Percentiles rank a stretch among this genome's conserved stretches.
These are phyloP conservation scores for Coptodon bakossiorum DNA, from an alignment of 2,113 vertebrate species.

Conservation along the genomic window DNA sequence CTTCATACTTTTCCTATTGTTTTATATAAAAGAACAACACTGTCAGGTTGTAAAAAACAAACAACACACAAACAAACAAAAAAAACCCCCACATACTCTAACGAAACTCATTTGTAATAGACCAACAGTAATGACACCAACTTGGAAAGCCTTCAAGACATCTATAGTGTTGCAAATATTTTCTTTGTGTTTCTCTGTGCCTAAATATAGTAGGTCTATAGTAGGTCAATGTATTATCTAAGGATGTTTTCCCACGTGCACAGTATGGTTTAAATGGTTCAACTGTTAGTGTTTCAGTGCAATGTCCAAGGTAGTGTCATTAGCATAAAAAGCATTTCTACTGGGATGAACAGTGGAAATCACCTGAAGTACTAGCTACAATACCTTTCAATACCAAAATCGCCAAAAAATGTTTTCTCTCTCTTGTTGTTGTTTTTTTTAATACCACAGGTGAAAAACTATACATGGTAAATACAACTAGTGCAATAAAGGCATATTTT, in stretches of 20 bases:
- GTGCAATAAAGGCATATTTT: not conserved
- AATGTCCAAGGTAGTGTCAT: not conserved
- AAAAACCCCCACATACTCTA: accelerated
- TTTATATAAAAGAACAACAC: not conserved
- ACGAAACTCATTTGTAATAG: not conserved
- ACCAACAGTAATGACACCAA: not conserved
- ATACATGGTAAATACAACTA: not conserved
- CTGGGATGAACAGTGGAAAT: not conserved
- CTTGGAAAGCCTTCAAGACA: not conserved
- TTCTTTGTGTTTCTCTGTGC: conserved; percentile 20
- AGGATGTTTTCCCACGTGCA: not conserved
- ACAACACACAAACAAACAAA: not conserved
- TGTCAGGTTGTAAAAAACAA: not conserved
- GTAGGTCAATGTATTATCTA: conserved; percentile 2
- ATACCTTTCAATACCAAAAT: not conserved
- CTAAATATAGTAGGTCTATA: not conserved
- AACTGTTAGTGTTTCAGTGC: not conserved
- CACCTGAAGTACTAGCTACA: not conserved
- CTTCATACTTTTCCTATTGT: not conserved
- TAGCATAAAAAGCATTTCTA: not conserved
- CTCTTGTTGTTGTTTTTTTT: not conserved
- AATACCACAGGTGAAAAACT: not conserved
- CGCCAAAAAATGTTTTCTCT: accelerated
- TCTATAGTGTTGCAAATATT: not conserved
- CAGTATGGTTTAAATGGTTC: not conserved